These are phyloP conservation scores for Philaethria dido DNA, from an alignment of 2,888 invertebrate genomes.

Conservation along the genomic window DNA sequence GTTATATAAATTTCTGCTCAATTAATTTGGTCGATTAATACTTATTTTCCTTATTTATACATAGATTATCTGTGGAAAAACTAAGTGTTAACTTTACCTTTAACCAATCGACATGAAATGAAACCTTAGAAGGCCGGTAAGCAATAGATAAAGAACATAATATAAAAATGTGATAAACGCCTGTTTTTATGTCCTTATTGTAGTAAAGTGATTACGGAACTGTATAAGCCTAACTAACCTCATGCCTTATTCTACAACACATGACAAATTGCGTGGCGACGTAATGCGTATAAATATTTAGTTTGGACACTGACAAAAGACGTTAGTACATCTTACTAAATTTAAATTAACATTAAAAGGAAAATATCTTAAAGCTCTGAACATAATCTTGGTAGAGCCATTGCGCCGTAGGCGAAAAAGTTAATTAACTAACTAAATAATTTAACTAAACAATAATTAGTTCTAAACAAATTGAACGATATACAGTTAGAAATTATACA, in stretches of 20 bases:
- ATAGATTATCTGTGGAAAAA: no score
- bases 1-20: not conserved
- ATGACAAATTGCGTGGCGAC: constrained; percentile 12
- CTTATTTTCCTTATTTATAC: not conserved
- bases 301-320: constrained; percentile 9
- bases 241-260: constrained; percentile 30
- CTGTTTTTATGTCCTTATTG: constrained; percentile 8
- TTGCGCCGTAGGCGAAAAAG: not conserved
- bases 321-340: constrained; percentile 6
- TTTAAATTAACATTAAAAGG: constrained; percentile 5
- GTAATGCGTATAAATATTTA: constrained; percentile 1
- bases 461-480: constrained; percentile 55
- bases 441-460: constrained; percentile 54
- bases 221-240: constrained; percentile 21
- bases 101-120: not conserved
- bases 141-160: not conserved
- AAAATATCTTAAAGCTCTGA: not conserved
- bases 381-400: not conserved
- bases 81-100: no score
- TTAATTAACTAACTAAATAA: constrained; percentile 47
- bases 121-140: no score
- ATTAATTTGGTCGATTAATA: not conserved
- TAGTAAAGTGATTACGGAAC: not conserved
- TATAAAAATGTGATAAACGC: not conserved
- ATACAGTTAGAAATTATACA: constrained; percentile 64